Evolutionary conservation across 2,888 invertebrate genomes (phyloP).

Genomic region (Drosophila hamatofila): DNA sequence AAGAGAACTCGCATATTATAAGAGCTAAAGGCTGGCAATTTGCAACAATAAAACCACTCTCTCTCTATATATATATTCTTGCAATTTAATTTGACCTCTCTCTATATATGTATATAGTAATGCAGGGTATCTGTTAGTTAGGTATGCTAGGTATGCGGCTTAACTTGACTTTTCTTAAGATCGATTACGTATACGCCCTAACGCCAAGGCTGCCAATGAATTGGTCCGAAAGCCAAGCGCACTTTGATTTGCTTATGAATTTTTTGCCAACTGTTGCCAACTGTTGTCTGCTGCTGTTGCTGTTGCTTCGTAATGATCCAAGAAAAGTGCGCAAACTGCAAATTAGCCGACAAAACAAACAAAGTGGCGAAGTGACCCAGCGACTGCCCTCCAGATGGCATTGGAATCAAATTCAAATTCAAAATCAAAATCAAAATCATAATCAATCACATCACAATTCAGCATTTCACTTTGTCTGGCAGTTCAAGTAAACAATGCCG

Average conservation of each 20-base stretch:
- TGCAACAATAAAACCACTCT: not conserved
- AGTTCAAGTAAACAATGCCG: not conserved
- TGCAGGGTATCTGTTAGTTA: slow-evolving; percentile 10
- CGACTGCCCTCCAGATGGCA: slow-evolving; percentile 53
- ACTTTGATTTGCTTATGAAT: slow-evolving; percentile 33
- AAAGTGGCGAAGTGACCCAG: slow-evolving; percentile 53
- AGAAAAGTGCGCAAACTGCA: slow-evolving; percentile 35
- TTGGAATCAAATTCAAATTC: slow-evolving; percentile 37
- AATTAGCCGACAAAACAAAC: slow-evolving; percentile 49
- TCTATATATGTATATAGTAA: not conserved
- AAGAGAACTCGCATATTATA: not conserved
- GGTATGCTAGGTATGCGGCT: not conserved
- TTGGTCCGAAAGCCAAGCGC: slow-evolving; percentile 25
- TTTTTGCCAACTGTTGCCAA: slow-evolving; percentile 18
- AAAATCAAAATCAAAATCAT: slow-evolving; percentile 32
- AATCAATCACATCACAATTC: slow-evolving; percentile 54
- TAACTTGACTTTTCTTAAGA: slow-evolving; percentile 1
- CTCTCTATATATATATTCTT: too few relatives aligned
- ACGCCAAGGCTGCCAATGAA: slow-evolving; percentile 59
- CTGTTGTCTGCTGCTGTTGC: not conserved
- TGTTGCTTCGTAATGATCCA: slow-evolving; percentile 37
- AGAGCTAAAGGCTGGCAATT: too few relatives aligned
- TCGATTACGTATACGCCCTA: slow-evolving; percentile 69
- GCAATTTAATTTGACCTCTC: too few relatives aligned
- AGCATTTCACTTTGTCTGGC: slow-evolving; percentile 53